phyloP scores from a whole-genome alignment of 2,888 invertebrate species.

The Apamea anceps region DNA sequence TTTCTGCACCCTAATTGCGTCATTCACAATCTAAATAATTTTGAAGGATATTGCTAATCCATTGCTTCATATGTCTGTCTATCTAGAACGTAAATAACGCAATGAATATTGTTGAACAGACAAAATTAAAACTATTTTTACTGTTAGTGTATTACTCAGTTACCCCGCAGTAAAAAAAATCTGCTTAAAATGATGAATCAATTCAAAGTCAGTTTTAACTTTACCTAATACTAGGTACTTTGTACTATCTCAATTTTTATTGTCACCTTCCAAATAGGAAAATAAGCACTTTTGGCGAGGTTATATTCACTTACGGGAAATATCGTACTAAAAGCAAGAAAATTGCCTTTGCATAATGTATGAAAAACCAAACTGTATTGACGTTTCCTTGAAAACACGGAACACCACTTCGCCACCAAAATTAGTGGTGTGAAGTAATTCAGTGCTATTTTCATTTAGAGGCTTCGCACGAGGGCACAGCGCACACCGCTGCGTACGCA shows the following conservation, averaged over 20 bases:
- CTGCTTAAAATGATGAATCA: not conserved
- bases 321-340: slow-evolving; percentile 3
- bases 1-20: not conserved
- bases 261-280: not conserved
- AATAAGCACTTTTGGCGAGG: slow-evolving; percentile 6
- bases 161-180: not conserved
- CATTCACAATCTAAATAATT: not conserved
- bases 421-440: slow-evolving; percentile 38
- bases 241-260: not conserved
- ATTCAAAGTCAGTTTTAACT: not conserved
- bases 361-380: slow-evolving; percentile 40
- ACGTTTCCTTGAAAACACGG: slow-evolving; percentile 41
- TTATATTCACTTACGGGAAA: not conserved
- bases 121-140: not conserved
- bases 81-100: not conserved
- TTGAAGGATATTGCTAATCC: not conserved
- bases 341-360: slow-evolving; percentile 20
- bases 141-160: not conserved
- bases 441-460: slow-evolving; percentile 32
- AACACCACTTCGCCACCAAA: slow-evolving; percentile 39
- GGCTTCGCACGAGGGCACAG: slow-evolving; percentile 20
- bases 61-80: not conserved
- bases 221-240: not conserved
- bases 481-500: slow-evolving; percentile 17
- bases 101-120: not conserved